Evolutionary conservation across 2,888 invertebrate species (phyloP), one percentile per base, ranked within the genome.

Genomic region (Cheilosia pagana): DNA sequence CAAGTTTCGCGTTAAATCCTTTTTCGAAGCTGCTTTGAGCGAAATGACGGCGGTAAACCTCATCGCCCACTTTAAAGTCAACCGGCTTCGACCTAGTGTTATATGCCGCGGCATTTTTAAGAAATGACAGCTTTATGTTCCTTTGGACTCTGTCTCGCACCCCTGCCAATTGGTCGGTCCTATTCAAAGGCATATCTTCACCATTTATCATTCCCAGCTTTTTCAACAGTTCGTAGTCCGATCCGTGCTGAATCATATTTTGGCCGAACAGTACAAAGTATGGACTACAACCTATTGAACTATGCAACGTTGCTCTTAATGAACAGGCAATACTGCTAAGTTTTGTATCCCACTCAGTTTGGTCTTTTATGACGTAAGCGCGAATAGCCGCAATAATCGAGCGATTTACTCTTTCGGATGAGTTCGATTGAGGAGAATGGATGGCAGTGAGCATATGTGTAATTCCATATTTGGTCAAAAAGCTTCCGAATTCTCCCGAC

Each of bases 201-300:
- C n/a, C n/a, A n/a, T n/a, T n/a, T n/a, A n/a, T n/a, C n/a, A n/a
- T n/a, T n/a, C n/a, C n/a, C 6, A 45, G 7, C 25, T 23, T 1
- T 14, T 25, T 14, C n/a, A 62, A 7, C 0, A 62, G 12, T 0
- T 5, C 31, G n/a, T 63, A 63, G 3, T 35, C 48, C 7, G 48
- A 21, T 6, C 39, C 63, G 7, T 63, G 50, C 12, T 50, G 50
- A 0, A 50, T n/a, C 63, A 63, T 63, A n/a, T 63, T 31, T 28
- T 63, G 63, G 2, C 63, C 63, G 23, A 63, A 50, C 0, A 35
- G 3, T 3, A n/a, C 63, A 10, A 50, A 63, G 16, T 63, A 63
- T 7, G 50, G 63, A 23, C 50, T 35, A n/a, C 63, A 63, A 1
- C 31, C 19, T 2, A 63, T 63, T 4, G 63, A 31, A 0, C 4